These are phyloP conservation scores for Leptarthrus brevirostris DNA, from an alignment of 2,888 invertebrate genomes.

Conservation along the genomic window DNA sequence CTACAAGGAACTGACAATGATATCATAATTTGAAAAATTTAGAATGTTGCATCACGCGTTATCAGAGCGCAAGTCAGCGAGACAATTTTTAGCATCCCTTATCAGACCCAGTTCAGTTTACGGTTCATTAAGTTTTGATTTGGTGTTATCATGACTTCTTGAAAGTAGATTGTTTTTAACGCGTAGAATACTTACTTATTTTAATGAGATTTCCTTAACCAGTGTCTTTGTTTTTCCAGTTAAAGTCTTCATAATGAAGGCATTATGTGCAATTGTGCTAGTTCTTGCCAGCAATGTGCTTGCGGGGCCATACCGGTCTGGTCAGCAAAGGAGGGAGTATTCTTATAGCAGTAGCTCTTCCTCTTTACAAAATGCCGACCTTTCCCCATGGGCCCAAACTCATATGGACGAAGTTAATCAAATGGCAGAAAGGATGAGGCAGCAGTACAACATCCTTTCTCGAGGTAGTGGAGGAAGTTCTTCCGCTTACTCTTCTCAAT, in stretches of 20 bases:
- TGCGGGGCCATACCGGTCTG: not conserved
- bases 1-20: not conserved
- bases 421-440: constrained; percentile 61
- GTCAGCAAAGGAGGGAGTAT: not conserved
- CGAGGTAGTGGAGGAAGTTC: constrained; percentile 55
- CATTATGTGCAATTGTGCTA: not conserved
- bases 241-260: constrained; percentile 42
- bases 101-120: constrained; percentile 38
- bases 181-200: constrained; percentile 13
- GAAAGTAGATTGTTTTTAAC: constrained; percentile 14
- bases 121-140: constrained; percentile 50
- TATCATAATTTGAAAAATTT: not conserved
- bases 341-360: constrained; percentile 23
- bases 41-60: constrained; percentile 31
- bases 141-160: constrained; percentile 1
- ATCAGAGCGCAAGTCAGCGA: not conserved
- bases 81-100: constrained; percentile 15
- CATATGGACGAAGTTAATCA: constrained; percentile 61
- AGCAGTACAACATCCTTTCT: constrained; percentile 61
- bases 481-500: constrained; percentile 5
- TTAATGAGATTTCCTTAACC: not conserved
- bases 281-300: not conserved
- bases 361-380: constrained; percentile 48
- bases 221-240: constrained; percentile 6
- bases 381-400: constrained; percentile 61